Conservation (phyloP, 2,113 vertebrate genomes). For the Thamnaconus septentrionalis region DNA sequence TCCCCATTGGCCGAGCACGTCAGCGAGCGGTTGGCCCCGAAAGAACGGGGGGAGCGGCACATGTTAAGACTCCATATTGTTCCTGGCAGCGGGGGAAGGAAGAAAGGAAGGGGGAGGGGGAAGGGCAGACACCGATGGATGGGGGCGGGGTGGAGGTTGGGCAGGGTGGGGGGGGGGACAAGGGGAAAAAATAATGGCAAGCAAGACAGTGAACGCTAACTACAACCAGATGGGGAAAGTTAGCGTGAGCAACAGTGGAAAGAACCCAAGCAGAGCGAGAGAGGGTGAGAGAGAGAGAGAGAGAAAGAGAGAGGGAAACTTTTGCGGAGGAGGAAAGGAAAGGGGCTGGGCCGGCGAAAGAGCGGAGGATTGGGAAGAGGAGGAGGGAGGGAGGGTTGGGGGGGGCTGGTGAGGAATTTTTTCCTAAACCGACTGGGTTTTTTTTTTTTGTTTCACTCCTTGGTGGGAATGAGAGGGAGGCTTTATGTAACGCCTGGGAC, state of each 20-base stretch:
- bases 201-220: conserved; percentile 53
- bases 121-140: conserved; percentile 34
- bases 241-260: conserved; percentile 41
- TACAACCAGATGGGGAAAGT: conserved; percentile 65
- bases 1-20: too few species aligned
- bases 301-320: conserved; percentile 40
- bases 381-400: conserved; percentile 16
- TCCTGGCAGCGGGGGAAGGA: not conserved
- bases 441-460: conserved; percentile 18
- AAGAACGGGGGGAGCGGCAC: too few species aligned
- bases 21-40: too few species aligned
- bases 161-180: not conserved
- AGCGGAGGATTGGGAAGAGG: not conserved
- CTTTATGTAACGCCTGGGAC: conserved; percentile 56
- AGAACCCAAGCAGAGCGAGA: conserved; percentile 21
- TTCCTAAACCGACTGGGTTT: conserved; percentile 50
- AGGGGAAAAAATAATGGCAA: conserved; percentile 19
- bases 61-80: not conserved
- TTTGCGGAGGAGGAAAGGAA: conserved; percentile 22
- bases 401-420: conserved; percentile 61
- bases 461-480: conserved; percentile 42
- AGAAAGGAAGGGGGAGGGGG: conserved; percentile 19
- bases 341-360: conserved; percentile 15
- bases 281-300: too few species aligned
- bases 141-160: conserved; percentile 1